Evolutionary conservation across 2,797 vertebrate species (phyloP), one percentile per base, ranked within the genome.

Genomic region (Pantherophis alleghaniensis): DNA sequence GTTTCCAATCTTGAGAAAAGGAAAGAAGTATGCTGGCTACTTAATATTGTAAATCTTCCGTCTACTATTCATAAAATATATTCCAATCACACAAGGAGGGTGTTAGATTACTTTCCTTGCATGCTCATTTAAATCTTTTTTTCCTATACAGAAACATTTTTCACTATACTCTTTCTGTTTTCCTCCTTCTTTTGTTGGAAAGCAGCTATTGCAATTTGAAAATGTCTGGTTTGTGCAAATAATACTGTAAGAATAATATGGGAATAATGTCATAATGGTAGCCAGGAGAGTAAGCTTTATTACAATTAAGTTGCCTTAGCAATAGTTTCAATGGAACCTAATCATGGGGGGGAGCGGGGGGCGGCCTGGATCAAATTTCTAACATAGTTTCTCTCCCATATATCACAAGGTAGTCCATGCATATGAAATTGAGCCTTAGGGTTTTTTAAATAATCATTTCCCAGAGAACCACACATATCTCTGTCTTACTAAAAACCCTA

Each of bases 241-340:
- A 59, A 91, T 86, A n/a, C 28, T 87, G 53, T 9, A 79, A 79
- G 10, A n/a, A 61, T 83, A 51, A 53, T 13, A 83, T 26, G 53
- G 18, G 20, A 89, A 60, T 86, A 16, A 89, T n/a, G 83, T 26
- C 55, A 14, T 22, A 89, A 89, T 37, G 12, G 7, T 53, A 89
- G 18, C 42, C 57, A 83, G 56, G 51, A 88, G 28, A 89, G 63
- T 24, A 59, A 28, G 37, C 37, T 55, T 86, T 56, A 61, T 60
- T 86, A n/a, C 57, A 92, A 55, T 24, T 55, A 83, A 92, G 69
- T 63, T 86, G 56, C 42, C 18, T 92, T 92, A 88, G 7, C 53
- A 88, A 86, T n/a, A 86, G 24, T 47, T 86, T 57, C 28, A 91
- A 16, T 11, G 63, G 28, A 11, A 28, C 16, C 16, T 3, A n/a